Conservation (phyloP, 2,113 vertebrate genomes). For the Pangasianodon gigas region DNA sequence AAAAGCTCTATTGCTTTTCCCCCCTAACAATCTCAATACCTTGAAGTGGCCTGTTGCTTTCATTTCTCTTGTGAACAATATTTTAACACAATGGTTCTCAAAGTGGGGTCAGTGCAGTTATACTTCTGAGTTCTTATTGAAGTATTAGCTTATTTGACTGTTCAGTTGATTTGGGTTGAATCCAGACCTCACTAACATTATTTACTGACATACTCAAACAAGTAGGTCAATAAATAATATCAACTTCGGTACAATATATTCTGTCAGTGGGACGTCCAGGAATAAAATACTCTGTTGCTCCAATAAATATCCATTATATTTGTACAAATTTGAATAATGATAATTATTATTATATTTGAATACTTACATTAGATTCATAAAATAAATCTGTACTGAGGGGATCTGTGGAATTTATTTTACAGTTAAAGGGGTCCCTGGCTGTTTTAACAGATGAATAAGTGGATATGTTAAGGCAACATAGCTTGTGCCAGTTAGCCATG, state of each 20-base stretch:
- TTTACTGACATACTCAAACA: too few relatives aligned
- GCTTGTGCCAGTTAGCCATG: not conserved
- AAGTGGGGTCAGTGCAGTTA: not conserved
- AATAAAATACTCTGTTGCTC: not conserved
- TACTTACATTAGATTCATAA: not conserved
- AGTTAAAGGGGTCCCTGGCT: not conserved
- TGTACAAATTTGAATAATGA: not conserved
- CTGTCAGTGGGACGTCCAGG: not conserved
- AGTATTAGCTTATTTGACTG: not conserved
- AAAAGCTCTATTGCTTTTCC: not conserved
- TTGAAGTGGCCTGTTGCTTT: not conserved
- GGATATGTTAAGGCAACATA: not conserved
- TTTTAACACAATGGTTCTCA: not conserved
- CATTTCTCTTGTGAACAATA: not conserved
- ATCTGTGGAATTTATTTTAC: not conserved
- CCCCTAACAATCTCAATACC: not conserved
- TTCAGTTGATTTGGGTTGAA: not conserved
- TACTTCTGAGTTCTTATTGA: not conserved
- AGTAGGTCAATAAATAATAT: not conserved
- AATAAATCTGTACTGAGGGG: not conserved
- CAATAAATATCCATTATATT: not conserved
- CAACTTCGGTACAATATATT: not conserved
- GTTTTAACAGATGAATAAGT: not conserved
- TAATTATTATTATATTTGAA: not conserved
- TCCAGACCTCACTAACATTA: not conserved